These are phyloP conservation scores for Euzophera pinguis DNA, from an alignment of 2,888 invertebrate genomes.

Conservation along the genomic window DNA sequence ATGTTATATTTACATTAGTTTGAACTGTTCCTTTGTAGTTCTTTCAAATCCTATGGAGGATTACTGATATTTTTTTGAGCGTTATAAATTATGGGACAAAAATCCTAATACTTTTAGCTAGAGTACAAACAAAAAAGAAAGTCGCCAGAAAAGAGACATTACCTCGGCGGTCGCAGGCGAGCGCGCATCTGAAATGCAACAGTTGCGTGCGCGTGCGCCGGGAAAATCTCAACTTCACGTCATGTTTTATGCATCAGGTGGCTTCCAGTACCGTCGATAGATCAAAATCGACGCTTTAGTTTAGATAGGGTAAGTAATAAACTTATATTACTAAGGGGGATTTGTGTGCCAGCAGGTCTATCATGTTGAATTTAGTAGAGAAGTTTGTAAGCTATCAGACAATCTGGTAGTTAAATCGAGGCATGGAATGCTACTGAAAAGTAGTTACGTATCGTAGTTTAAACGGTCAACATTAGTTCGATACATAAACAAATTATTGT, in stretches of 20 bases:
- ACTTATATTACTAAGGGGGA: not conserved
- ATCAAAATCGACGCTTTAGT: slow-evolving; percentile 4
- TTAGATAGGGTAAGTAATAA: slow-evolving; percentile 6
- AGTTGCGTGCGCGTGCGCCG: slow-evolving; percentile 36
- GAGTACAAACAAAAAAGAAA: slow-evolving; percentile 35
- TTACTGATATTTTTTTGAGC: too few species aligned
- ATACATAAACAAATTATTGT: not conserved
- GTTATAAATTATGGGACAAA: not conserved
- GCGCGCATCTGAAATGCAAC: slow-evolving; percentile 39
- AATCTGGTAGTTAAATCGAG: too few species aligned
- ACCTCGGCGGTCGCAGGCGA: slow-evolving; percentile 40
- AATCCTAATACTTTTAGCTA: not conserved
- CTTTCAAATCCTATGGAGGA: too few species aligned
- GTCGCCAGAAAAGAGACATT: slow-evolving; percentile 37
- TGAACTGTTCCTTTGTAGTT: too few species aligned
- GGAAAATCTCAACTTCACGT: slow-evolving; percentile 44
- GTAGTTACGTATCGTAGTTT: too few species aligned
- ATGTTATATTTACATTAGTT: too few species aligned
- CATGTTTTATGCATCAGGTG: slow-evolving; percentile 40
- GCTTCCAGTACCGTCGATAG: slow-evolving; percentile 10
- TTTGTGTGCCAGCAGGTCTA: too few species aligned
- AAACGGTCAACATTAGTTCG: too few species aligned
- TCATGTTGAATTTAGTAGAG: too few species aligned
- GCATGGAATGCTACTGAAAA: too few species aligned
- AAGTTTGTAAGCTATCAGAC: too few species aligned